Conservation (phyloP, 92 coral and sea anemone genomes). For the Muricea muricata region DNA sequence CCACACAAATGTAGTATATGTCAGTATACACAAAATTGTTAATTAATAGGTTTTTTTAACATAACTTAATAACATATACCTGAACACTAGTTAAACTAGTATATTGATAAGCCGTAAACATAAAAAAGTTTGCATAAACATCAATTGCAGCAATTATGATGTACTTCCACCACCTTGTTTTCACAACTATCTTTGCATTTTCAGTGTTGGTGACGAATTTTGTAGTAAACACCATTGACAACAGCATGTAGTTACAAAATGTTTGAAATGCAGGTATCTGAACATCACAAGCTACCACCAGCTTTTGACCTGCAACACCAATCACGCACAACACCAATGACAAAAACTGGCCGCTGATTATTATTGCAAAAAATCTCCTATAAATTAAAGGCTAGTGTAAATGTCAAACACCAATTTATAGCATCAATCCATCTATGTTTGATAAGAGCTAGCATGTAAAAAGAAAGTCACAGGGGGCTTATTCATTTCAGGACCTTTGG, state of each 20-base stretch:
- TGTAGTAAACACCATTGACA: constrained; percentile 64
- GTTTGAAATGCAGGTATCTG: constrained; percentile 85
- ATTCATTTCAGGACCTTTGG: too few species aligned
- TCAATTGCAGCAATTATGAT: constrained; percentile 77
- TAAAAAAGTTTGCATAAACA: constrained; percentile 87
- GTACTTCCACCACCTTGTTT: constrained; percentile 89
- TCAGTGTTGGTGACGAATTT: constrained; percentile 60
- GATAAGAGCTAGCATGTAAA: too few species aligned
- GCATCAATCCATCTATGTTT: too few species aligned
- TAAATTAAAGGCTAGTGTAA: constrained; percentile 26
- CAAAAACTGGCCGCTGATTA: constrained; percentile 78
- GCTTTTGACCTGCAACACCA: constrained; percentile 81
- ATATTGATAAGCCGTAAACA: constrained; percentile 92
- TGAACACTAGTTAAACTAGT: constrained; percentile 96
- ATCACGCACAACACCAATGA: constrained; percentile 85
- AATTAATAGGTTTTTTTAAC: too few species aligned
- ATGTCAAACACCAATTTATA: too few species aligned
- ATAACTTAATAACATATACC: too few species aligned
- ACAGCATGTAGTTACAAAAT: constrained; percentile 75
- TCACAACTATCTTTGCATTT: constrained; percentile 53
- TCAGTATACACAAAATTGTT: too few species aligned
- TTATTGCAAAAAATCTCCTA: constrained; percentile 65
- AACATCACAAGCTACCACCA: constrained; percentile 59
- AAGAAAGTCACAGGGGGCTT: too few species aligned
- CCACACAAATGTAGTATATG: too few species aligned